Evolutionary conservation across 35 echinoderm and acorn worm species (phyloP).

Genomic region (Lytechinus pictus): DNA sequence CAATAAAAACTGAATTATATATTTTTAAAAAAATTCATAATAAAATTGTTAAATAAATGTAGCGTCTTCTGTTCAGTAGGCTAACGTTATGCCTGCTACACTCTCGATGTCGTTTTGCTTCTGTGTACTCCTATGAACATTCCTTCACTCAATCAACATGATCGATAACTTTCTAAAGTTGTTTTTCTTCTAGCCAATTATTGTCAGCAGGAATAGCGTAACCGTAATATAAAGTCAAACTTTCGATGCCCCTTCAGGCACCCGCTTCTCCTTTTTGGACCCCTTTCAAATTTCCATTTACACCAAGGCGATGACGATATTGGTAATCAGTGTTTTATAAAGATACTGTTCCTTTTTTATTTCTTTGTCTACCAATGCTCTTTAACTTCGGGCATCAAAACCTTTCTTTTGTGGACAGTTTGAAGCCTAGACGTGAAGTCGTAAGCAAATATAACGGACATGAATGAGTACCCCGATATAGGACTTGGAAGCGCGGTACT

Average conservation of each 20-base stretch:
- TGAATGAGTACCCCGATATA: too few species aligned
- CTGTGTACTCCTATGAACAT: too few species aligned
- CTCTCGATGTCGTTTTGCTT: too few species aligned
- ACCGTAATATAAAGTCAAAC: background rate
- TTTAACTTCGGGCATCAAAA: background rate
- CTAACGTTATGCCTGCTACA: too few species aligned
- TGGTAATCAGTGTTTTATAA: constrained; percentile 2
- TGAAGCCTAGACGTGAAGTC: background rate
- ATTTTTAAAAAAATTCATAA: too few species aligned
- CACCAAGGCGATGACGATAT: background rate
- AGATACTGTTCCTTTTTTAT: background rate
- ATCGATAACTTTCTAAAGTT: background rate
- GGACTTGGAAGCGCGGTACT: too few species aligned
- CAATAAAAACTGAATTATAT: too few species aligned
- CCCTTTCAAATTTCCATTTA: background rate
- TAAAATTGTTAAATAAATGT: too few species aligned
- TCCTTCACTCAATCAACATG: background rate
- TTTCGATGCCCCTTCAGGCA: background rate
- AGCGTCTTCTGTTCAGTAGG: too few species aligned
- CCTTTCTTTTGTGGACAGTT: background rate
- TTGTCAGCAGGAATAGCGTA: background rate
- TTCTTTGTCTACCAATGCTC: background rate
- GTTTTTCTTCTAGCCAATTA: background rate
- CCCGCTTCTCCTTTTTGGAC: background rate
- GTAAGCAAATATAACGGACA: background rate